These are phyloP conservation scores for Pogonocherus hispidulus DNA, from an alignment of 2,888 invertebrate species.

Conservation along the genomic window DNA sequence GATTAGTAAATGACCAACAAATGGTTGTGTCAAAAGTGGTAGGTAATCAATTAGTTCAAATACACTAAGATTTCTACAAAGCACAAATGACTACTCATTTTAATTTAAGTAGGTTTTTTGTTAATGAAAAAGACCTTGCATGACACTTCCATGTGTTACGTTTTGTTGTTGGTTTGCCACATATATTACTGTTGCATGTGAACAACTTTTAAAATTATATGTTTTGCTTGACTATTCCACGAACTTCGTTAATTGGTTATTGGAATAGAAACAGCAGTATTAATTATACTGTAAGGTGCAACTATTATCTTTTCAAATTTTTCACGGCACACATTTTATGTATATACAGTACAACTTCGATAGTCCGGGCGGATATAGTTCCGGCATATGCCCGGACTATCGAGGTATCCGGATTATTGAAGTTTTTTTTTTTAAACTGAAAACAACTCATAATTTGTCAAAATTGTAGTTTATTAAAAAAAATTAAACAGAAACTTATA, in stretches of 20 bases:
- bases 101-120: constrained; percentile 5
- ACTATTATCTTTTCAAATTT: no score
- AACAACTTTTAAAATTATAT: not conserved
- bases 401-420: no score
- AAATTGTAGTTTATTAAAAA: no score
- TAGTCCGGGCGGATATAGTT: no score
- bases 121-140: constrained; percentile 18
- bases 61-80: no score
- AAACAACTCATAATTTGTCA: no score
- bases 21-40: not conserved
- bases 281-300: no score
- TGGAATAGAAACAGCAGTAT: not conserved
- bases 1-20: not conserved
- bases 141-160: not conserved
- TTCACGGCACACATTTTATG: no score
- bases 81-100: not conserved
- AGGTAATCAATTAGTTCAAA: not conserved
- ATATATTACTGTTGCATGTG: not conserved
- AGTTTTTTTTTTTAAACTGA: no score
- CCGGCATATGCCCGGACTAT: no score
- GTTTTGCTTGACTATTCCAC: not conserved
- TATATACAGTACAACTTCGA: no score
- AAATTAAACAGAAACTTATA: no score
- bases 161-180: not conserved
- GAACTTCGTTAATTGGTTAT: not conserved